Conservation (phyloP, 1,140 invertebrate genomes). For the Papilio polytes region DNA sequence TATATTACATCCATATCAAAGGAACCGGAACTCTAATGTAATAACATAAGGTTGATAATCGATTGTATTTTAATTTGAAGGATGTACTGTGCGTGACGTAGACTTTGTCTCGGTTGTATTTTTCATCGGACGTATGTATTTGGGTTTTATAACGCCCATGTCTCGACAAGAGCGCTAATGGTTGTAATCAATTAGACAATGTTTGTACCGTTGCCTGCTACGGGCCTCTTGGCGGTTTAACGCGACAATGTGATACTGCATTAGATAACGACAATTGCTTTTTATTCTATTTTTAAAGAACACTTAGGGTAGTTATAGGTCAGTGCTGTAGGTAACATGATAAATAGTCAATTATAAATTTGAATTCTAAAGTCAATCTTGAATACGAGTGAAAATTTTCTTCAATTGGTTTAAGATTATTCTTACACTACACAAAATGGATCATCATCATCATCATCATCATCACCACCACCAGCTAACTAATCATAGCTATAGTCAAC, state of each 20-base stretch:
- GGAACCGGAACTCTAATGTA: background rate
- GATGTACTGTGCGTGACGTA: conserved; percentile 24
- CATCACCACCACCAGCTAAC: too few species aligned
- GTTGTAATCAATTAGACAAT: conserved; percentile 48
- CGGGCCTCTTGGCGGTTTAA: background rate
- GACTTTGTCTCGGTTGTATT: conserved; percentile 47
- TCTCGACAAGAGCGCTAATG: conserved; percentile 49
- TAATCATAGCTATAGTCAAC: too few species aligned
- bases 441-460: too few species aligned
- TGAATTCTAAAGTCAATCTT: background rate
- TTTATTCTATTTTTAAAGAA: conserved; percentile 17
- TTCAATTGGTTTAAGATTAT: background rate
- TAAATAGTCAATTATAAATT: background rate
- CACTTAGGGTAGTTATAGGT: background rate
- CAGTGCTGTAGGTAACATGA: background rate
- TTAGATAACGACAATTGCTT: conserved; percentile 32
- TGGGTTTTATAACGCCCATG: conserved; percentile 48
- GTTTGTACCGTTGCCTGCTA: conserved; percentile 36
- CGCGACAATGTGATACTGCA: conserved; percentile 21
- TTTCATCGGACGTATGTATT: conserved; percentile 49
- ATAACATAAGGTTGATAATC: conserved; percentile 27
- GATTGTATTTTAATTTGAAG: background rate
- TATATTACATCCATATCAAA: background rate
- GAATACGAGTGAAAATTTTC: background rate
- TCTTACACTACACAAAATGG: background rate